Evolutionary conservation across 2,797 vertebrate genomes (phyloP).

Genomic region (Notoglanidium macrostoma): DNA sequence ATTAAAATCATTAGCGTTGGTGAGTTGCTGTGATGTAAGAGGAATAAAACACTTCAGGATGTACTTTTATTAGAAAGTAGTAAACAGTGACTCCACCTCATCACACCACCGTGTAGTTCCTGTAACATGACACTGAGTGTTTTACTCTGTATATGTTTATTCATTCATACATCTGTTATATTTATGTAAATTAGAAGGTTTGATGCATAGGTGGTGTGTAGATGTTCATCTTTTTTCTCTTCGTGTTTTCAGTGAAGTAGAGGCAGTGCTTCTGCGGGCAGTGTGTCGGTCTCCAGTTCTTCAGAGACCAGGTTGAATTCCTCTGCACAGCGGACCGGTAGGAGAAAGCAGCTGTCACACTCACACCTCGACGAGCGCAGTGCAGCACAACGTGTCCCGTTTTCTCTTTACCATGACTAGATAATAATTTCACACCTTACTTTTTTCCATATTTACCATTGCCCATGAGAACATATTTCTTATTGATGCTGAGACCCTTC

Average conservation of each 20-base stretch:
- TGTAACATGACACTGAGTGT: background rate
- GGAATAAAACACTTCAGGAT: background rate
- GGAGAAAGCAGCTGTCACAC: slow-evolving; percentile 55
- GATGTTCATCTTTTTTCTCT: background rate
- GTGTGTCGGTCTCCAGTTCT: slow-evolving; percentile 46
- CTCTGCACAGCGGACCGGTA: slow-evolving; percentile 53
- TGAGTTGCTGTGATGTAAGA: background rate
- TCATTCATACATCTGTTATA: background rate
- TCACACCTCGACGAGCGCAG: slow-evolving; percentile 45
- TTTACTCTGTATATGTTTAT: background rate
- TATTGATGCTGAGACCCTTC: slow-evolving; percentile 76
- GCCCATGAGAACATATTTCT: slow-evolving; percentile 67
- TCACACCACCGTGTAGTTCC: background rate
- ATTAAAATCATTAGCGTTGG: background rate
- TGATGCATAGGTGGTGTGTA: background rate
- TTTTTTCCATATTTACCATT: slow-evolving; percentile 75
- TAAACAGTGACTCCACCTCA: background rate
- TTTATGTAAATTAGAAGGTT: background rate
- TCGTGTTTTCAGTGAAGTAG: slow-evolving; percentile 58
- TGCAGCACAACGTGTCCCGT: slow-evolving; percentile 46
- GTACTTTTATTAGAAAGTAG: background rate
- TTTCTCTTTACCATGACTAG: slow-evolving; percentile 60
- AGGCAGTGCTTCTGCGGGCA: slow-evolving; percentile 44
- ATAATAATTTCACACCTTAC: slow-evolving; percentile 71
- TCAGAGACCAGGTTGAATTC: slow-evolving; percentile 31